phyloP scores from a whole-genome alignment of 2,113 vertebrate genomes.

The Varanus salvator region DNA sequence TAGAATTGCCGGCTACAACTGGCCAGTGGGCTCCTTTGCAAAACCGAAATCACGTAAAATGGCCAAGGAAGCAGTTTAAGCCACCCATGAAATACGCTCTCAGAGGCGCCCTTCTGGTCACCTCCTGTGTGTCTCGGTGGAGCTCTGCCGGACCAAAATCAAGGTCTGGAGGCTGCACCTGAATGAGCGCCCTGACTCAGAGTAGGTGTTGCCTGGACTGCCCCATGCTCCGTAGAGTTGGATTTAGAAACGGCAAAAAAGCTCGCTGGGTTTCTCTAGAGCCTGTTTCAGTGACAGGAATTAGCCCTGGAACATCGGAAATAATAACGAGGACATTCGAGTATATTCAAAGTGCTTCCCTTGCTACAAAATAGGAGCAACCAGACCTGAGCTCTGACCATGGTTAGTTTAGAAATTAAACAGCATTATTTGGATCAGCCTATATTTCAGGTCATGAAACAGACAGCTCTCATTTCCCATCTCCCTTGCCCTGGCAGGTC shows the following conservation, averaged over 20 bases:
- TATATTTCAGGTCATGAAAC: background rate
- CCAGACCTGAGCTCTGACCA: background rate
- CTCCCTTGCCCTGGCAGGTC: too few species aligned
- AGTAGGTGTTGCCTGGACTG: background rate
- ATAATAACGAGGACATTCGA: background rate
- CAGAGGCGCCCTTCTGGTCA: background rate
- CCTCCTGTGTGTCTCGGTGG: background rate
- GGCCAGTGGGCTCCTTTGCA: background rate
- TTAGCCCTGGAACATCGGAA: background rate
- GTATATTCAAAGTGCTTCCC: background rate
- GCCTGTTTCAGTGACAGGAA: background rate
- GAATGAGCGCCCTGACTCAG: background rate
- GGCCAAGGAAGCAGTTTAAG: background rate
- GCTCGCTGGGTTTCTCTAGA: background rate
- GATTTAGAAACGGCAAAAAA: background rate
- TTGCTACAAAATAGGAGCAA: background rate
- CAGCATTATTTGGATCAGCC: background rate
- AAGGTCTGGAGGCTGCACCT: background rate
- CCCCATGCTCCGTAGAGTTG: background rate
- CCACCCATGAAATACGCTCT: background rate
- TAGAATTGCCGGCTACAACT: background rate
- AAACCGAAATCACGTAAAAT: background rate
- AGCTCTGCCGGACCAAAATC: background rate
- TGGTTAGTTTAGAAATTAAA: background rate
- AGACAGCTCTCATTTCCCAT: too few species aligned